Conservation (phyloP, 2,888 invertebrate genomes). For the Tridacna crocea region DNA sequence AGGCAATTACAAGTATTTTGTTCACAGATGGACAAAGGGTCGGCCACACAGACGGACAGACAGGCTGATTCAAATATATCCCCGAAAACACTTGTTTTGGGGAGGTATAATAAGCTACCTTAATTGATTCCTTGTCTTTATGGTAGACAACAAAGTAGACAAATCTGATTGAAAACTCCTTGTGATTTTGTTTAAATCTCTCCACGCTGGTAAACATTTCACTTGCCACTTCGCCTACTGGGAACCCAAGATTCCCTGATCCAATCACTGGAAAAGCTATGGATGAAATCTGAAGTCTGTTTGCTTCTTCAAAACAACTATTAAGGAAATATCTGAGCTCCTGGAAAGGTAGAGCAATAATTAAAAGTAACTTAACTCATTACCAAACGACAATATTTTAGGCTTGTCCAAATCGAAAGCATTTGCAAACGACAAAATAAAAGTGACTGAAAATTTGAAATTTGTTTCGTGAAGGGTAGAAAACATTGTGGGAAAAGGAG, state of each 20-base stretch:
- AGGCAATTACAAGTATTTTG: too few species aligned
- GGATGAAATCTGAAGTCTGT: background rate
- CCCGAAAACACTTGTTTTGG: too few species aligned
- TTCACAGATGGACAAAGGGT: too few species aligned
- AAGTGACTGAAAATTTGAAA: too few species aligned
- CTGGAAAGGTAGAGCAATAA: constrained; percentile 6
- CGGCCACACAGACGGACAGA: too few species aligned
- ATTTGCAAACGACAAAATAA: too few species aligned
- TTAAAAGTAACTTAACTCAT: background rate
- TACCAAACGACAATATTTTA: too few species aligned
- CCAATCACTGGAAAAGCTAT: constrained; percentile 54
- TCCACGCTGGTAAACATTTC: constrained; percentile 48
- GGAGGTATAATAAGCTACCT: constrained; percentile 15
- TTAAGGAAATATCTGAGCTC: constrained; percentile 18
- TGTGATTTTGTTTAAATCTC: constrained; percentile 5
- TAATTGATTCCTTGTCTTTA: constrained; percentile 17
- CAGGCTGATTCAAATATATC: too few species aligned
- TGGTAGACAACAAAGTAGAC: constrained; percentile 40
- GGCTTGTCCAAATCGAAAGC: too few species aligned
- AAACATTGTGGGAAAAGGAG: too few species aligned
- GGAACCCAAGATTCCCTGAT: constrained; percentile 45
- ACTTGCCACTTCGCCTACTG: constrained; percentile 31
- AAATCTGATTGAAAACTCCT: constrained; percentile 13
- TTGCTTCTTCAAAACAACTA: constrained; percentile 24
- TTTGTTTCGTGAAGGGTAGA: too few species aligned